Conservation (phyloP, 2,113 vertebrate genomes). For the Sorex araneus region DNA sequence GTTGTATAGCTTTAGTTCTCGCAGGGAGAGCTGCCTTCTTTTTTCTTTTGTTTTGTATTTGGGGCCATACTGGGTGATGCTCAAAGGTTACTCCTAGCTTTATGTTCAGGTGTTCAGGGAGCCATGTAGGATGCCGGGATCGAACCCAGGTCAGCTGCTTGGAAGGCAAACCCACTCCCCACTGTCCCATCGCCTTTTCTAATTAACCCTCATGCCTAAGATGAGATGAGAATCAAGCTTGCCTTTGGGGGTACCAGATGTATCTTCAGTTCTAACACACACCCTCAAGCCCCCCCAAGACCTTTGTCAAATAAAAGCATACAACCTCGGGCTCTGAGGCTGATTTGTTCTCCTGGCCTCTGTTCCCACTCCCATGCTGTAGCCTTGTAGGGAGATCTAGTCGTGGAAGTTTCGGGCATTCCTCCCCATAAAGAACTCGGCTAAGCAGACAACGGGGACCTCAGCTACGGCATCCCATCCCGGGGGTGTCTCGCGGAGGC, state of each 20-base stretch:
- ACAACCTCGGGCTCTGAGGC: neutral
- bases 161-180: no score
- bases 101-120: no score
- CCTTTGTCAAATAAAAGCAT: neutral
- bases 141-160: no score
- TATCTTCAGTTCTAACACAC: neutral
- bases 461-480: neutral
- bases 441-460: neutral
- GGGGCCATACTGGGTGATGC: no score
- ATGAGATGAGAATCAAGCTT: neutral
- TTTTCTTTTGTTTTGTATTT: no score
- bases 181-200: neutral
- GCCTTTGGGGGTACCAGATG: neutral
- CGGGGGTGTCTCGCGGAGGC: neutral
- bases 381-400: neutral
- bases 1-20: neutral
- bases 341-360: neutral
- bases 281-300: no score
- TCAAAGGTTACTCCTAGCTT: no score
- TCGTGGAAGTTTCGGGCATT: neutral
- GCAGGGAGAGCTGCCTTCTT: neutral
- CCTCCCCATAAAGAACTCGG: neutral
- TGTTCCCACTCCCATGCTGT: neutral
- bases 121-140: no score
- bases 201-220: neutral